Evolutionary conservation across 2,797 vertebrate species (phyloP).

Genomic region (Tokudaia muenninki): DNA sequence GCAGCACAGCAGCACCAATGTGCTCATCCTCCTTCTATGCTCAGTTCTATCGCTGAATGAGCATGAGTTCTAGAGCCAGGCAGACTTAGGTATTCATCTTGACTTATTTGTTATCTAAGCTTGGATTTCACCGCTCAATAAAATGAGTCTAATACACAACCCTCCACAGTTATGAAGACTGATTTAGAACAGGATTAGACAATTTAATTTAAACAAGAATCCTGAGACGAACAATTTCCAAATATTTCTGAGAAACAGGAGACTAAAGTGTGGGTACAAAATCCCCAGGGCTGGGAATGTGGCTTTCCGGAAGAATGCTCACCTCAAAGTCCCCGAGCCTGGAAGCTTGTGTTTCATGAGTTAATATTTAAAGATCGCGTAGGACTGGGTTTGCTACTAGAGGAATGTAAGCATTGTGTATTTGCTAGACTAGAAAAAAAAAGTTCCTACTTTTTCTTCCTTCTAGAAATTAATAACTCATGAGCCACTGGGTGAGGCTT

Average conservation of each 20-base stretch:
- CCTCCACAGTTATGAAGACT: background rate
- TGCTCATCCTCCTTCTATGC: too few relatives aligned
- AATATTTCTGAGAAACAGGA: background rate
- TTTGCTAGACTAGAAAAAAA: background rate
- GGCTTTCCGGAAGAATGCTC: background rate
- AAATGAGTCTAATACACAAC: too few relatives aligned
- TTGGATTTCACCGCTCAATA: background rate
- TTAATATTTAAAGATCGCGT: constrained; percentile 61
- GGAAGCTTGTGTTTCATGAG: background rate
- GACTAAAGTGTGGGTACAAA: background rate
- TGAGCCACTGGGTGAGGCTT: background rate
- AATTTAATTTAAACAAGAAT: background rate
- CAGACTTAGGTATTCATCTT: background rate
- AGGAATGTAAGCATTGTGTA: background rate
- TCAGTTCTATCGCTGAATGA: background rate
- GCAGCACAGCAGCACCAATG: fast-evolving
- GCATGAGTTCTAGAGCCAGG: background rate
- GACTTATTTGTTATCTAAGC: background rate
- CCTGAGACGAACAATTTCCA: background rate
- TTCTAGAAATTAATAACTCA: background rate
- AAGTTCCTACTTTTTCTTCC: background rate
- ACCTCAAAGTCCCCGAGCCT: background rate
- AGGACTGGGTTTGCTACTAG: background rate
- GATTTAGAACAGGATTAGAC: background rate
- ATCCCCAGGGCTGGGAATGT: background rate